Percentiles rank a stretch among this genome's conserved stretches.
Conservation (phyloP, 2,888 invertebrate genomes). For the Cistogaster globosa region DNA sequence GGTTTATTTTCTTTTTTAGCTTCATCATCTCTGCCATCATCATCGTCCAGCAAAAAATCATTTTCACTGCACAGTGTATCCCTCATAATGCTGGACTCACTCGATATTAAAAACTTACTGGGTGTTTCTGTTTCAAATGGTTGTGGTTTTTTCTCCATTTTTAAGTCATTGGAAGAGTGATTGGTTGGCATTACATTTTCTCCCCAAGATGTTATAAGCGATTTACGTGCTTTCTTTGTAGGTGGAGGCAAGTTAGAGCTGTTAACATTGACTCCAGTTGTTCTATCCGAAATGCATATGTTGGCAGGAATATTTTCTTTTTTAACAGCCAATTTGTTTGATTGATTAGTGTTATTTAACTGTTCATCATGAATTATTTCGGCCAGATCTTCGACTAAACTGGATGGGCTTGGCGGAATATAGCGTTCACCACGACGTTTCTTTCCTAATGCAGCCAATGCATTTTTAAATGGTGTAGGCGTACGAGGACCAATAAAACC, state of each 20-base stretch:
- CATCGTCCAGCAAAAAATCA: slow-evolving; percentile 77
- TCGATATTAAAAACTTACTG: slow-evolving; percentile 92
- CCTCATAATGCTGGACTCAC: slow-evolving; percentile 93
- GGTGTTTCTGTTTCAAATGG: slow-evolving; percentile 91
- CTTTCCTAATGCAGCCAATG: slow-evolving; percentile 93
- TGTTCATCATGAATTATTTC: slow-evolving; percentile 94
- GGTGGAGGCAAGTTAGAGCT: slow-evolving; percentile 86
- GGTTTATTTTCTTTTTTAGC: slow-evolving; percentile 80
- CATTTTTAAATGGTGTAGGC: slow-evolving; percentile 97
- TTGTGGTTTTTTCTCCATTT: slow-evolving; percentile 85
- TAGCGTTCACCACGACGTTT: slow-evolving; percentile 86
- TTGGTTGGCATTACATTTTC: slow-evolving; percentile 79
- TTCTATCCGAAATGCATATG: neutral
- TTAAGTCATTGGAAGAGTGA: slow-evolving; percentile 65
- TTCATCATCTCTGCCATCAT: slow-evolving; percentile 74
- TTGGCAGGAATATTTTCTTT: slow-evolving; percentile 71
- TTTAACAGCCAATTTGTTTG: slow-evolving; percentile 72
- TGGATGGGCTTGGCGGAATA: slow-evolving; percentile 88
- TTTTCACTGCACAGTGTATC: slow-evolving; percentile 86
- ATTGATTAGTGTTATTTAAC: slow-evolving; percentile 84
- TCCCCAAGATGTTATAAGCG: slow-evolving; percentile 89
- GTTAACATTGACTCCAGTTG: slow-evolving; percentile 19
- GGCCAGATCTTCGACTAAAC: slow-evolving; percentile 92
- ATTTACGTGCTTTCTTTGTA: slow-evolving; percentile 90
- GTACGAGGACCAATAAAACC: slow-evolving; percentile 87